Percentiles rank a stretch among this genome's conserved stretches.
These are phyloP conservation scores for Trichogramma dendrolimi DNA, from an alignment of 2,888 invertebrate species.

Conservation along the genomic window DNA sequence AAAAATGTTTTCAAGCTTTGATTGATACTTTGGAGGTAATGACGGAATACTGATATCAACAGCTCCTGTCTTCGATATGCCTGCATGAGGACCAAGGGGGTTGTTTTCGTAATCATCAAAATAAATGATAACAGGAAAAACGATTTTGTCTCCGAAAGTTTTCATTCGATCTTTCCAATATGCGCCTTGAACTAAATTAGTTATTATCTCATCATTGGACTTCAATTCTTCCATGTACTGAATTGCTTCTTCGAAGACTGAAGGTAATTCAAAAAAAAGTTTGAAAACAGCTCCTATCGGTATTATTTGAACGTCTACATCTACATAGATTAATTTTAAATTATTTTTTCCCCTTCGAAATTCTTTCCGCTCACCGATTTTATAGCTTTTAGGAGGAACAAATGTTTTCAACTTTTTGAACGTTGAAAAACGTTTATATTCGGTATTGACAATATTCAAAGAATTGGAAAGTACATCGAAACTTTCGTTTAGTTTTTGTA, in stretches of 20 bases:
- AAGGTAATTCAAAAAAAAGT: slow-evolving; percentile 26
- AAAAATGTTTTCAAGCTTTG: slow-evolving; percentile 32
- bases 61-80: slow-evolving; percentile 32
- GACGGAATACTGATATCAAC: slow-evolving; percentile 28
- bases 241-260: slow-evolving; percentile 18
- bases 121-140: slow-evolving; percentile 30
- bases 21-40: slow-evolving; percentile 24
- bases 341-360: slow-evolving; percentile 5
- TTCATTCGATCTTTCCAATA: slow-evolving; percentile 20
- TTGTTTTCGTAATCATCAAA: slow-evolving; percentile 34
- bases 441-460: slow-evolving; percentile 24
- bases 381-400: slow-evolving; percentile 21
- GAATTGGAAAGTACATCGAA: slow-evolving; percentile 5
- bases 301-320: slow-evolving; percentile 27
- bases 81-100: slow-evolving; percentile 31
- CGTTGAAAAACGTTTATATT: slow-evolving; percentile 22
- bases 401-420: slow-evolving; percentile 22
- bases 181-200: slow-evolving; percentile 26
- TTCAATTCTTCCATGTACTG: slow-evolving; percentile 22
- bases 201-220: slow-evolving; percentile 17
- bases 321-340: slow-evolving; percentile 7
- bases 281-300: slow-evolving; percentile 24
- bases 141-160: slow-evolving; percentile 19
- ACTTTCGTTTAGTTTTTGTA: not conserved
- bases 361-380: slow-evolving; percentile 23